Evolutionary conservation across 2,797 vertebrate genomes (phyloP).

Genomic region (Platyrinchus mystaceus): DNA sequence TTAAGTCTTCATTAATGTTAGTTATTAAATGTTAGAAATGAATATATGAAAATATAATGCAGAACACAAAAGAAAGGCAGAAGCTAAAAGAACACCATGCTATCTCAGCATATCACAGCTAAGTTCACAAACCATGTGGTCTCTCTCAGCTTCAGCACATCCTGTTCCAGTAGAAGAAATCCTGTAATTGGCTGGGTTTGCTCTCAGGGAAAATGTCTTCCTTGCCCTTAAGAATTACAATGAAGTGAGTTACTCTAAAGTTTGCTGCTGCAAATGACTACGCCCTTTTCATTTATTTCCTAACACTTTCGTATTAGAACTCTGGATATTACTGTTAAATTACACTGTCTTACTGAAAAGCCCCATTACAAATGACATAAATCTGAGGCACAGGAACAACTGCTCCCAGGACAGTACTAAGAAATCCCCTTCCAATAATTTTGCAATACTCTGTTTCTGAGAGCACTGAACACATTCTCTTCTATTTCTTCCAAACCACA

Average conservation of each 20-base stretch:
- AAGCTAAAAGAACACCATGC: not conserved
- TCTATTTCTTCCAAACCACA: not conserved
- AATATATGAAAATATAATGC: not conserved
- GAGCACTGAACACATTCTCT: not conserved
- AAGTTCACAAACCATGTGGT: not conserved
- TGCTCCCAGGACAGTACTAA: not conserved
- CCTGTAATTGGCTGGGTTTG: not conserved
- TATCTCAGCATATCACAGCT: not conserved
- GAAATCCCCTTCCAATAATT: conserved; percentile 20
- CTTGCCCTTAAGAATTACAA: not conserved
- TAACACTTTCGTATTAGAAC: conserved; percentile 17
- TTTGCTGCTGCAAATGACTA: conserved; percentile 2
- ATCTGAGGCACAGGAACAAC: not conserved
- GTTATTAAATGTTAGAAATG: not conserved
- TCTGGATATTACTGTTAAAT: conserved; percentile 24
- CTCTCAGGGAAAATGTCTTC: not conserved
- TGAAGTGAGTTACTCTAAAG: not conserved
- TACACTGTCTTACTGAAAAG: conserved; percentile 2
- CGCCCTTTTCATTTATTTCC: conserved; percentile 20
- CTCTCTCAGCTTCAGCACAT: not conserved
- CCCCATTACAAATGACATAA: not conserved
- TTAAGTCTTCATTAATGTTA: not conserved
- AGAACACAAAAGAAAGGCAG: not conserved
- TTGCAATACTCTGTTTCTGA: not conserved
- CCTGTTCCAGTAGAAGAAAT: not conserved